Conservation (phyloP, 2,888 invertebrate species). For the Drosophila neotestacea region DNA sequence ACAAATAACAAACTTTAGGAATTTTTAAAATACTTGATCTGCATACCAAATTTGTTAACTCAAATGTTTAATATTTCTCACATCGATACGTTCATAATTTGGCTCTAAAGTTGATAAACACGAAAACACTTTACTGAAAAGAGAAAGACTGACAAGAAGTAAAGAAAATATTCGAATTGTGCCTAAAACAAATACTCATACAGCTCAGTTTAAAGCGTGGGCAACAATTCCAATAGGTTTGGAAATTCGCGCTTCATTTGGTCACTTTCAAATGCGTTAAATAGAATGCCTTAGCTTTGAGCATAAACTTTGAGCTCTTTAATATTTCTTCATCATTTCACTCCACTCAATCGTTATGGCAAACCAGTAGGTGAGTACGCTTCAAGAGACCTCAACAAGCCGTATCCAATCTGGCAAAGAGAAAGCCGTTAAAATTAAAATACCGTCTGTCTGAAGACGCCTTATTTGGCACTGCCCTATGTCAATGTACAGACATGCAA, state of each 20-base stretch:
- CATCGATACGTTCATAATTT: neutral
- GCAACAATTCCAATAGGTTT: constrained; percentile 1
- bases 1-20: too few relatives aligned
- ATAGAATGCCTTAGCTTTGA: constrained; percentile 21
- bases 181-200: neutral
- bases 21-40: constrained; percentile 7
- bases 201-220: neutral
- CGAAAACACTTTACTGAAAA: neutral
- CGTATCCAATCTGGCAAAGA: constrained; percentile 46
- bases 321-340: constrained; percentile 1
- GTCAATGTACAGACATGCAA: constrained; percentile 52
- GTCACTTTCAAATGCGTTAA: constrained; percentile 9
- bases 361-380: constrained; percentile 50
- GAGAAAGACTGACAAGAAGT: neutral
- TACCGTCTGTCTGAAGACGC: constrained; percentile 24
- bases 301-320: constrained; percentile 14
- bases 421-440: constrained; percentile 60
- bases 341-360: constrained; percentile 39
- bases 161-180: neutral
- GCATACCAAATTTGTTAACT: constrained; percentile 1
- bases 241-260: neutral
- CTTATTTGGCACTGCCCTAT: constrained; percentile 58
- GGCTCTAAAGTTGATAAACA: neutral
- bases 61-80: neutral
- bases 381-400: constrained; percentile 21